Percentiles rank a stretch among this genome's conserved stretches.
phyloP scores from a whole-genome alignment of 2,888 invertebrate genomes.

The Athripsodes cinereus region DNA sequence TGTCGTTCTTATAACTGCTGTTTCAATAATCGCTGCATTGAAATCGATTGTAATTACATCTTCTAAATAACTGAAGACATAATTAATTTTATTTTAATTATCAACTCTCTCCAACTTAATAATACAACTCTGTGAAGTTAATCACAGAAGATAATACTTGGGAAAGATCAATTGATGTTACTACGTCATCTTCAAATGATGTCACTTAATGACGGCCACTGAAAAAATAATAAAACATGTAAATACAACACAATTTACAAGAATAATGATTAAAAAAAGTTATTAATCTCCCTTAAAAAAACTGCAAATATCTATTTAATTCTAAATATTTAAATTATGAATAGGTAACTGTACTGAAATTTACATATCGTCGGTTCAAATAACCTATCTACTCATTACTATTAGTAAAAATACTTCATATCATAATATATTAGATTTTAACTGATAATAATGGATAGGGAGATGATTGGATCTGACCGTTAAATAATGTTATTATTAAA shows the following conservation, averaged over 20 bases:
- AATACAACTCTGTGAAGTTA: neutral
- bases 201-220: neutral
- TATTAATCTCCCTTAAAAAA: neutral
- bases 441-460: no score
- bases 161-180: neutral
- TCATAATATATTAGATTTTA: no score
- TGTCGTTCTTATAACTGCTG: no score
- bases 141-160: slow-evolving; percentile 1
- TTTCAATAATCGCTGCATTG: no score
- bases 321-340: neutral
- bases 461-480: no score
- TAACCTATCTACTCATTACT: no score
- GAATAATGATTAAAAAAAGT: neutral
- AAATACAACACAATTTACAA: neutral
- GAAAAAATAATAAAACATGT: neutral
- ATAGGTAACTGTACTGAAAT: no score
- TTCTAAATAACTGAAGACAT: slow-evolving; percentile 24
- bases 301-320: neutral
- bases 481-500: no score
- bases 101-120: neutral
- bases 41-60: neutral
- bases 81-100: neutral
- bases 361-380: no score
- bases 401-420: no score
- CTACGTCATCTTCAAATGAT: neutral